Conservation (phyloP, 2,888 invertebrate genomes). For the Eudasyphora cyanicolor region DNA sequence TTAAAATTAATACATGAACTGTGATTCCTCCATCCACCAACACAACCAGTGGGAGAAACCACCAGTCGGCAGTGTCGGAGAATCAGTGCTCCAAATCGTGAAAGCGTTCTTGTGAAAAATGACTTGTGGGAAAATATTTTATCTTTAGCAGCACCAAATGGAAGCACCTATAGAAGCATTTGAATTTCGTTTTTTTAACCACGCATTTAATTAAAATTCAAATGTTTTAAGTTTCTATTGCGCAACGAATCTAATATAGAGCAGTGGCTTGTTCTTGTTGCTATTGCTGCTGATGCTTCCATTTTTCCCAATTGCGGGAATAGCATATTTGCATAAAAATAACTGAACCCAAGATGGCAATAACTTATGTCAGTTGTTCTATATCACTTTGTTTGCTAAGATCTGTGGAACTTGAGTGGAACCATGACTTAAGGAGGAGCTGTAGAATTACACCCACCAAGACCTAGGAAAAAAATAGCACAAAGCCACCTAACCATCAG, state of each 20-base stretch:
- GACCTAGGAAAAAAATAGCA: neutral
- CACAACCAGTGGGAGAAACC: neutral
- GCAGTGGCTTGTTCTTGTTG: neutral
- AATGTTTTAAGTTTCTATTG: conserved; percentile 22
- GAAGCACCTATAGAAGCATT: neutral
- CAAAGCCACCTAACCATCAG: neutral
- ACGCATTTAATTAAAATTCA: conserved; percentile 52
- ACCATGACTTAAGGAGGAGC: neutral
- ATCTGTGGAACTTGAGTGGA: neutral
- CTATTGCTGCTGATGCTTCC: neutral
- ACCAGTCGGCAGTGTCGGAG: neutral
- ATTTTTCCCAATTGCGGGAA: neutral
- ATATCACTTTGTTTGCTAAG: neutral
- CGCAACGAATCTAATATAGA: too few species aligned
- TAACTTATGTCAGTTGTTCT: conserved; percentile 44
- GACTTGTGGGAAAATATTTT: conserved; percentile 53
- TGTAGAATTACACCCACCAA: neutral
- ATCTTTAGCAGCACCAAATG: conserved; percentile 1
- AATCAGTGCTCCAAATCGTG: neutral
- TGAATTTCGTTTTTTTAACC: conserved; percentile 34
- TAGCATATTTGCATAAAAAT: conserved; percentile 40
- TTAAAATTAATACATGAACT: conserved; percentile 47
- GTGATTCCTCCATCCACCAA: conserved; percentile 19
- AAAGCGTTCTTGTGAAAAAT: conserved; percentile 32
- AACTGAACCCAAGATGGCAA: conserved; percentile 45